phyloP scores from a whole-genome alignment of 2,113 vertebrate species.

The Stictonetta naevosa region DNA sequence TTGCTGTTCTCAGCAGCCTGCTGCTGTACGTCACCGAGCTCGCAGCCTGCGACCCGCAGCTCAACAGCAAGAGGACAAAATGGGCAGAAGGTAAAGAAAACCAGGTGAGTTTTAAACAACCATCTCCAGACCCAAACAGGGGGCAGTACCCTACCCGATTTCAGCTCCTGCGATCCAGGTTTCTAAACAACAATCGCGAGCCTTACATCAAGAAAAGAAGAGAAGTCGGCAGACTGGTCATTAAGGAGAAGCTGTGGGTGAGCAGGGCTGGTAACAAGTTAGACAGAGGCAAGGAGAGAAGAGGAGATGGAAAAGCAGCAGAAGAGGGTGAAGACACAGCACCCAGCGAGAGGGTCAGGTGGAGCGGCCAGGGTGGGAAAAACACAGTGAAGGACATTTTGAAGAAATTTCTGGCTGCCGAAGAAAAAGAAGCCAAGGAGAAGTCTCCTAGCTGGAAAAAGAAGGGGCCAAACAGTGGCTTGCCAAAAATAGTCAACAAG shows the following conservation, averaged over 20 bases:
- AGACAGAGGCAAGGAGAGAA: conserved; percentile 54
- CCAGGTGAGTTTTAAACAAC: not conserved
- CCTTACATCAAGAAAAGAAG: conserved; percentile 77
- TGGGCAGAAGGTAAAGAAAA: conserved; percentile 29
- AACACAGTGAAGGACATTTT: conserved; percentile 83
- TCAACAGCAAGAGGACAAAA: conserved; percentile 31
- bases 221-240: conserved; percentile 84
- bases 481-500: conserved; percentile 63
- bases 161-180: conserved; percentile 89
- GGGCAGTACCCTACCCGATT: conserved; percentile 81
- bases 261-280: conserved; percentile 61
- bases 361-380: conserved; percentile 42
- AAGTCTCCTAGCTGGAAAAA: not conserved
- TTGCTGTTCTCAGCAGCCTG: conserved; percentile 84
- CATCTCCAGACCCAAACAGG: not conserved
- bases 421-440: conserved; percentile 78
- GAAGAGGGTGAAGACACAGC: not conserved
- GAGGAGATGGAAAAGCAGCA: not conserved
- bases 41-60: not conserved
- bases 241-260: conserved; percentile 68
- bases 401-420: conserved; percentile 82
- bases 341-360: conserved; percentile 7
- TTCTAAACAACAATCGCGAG: conserved; percentile 82
- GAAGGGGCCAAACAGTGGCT: not conserved
- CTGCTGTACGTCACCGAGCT: conserved; percentile 80